A percentile compares a stretch with the other conserved stretches of the same genome.
These are phyloP conservation scores for Drosophila monieri DNA, from an alignment of 2,888 invertebrate genomes.

Conservation along the genomic window DNA sequence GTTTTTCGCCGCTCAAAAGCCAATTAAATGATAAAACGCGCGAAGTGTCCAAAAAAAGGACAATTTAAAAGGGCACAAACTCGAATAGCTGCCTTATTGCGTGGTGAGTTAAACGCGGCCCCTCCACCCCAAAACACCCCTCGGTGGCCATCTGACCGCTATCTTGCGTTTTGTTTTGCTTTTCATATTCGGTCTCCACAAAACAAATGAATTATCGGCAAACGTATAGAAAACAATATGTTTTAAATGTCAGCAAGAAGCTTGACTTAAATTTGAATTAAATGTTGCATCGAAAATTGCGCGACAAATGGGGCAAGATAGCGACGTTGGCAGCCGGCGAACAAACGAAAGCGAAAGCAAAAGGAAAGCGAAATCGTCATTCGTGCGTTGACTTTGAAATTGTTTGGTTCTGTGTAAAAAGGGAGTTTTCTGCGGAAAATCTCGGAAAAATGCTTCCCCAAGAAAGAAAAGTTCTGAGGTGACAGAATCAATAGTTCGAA, in stretches of 20 bases:
- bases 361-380: constrained; percentile 23
- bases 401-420: constrained; percentile 20
- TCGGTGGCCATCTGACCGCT: neutral
- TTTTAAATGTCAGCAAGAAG: neutral
- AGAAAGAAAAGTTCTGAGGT: constrained; percentile 64
- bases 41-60: neutral
- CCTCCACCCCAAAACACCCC: neutral
- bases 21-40: constrained; percentile 31
- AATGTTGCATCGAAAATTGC: constrained; percentile 11
- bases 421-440: constrained; percentile 6
- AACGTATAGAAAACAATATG: neutral
- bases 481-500: constrained; percentile 1
- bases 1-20: constrained; percentile 5
- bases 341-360: constrained; percentile 31
- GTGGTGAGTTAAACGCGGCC: constrained; percentile 18
- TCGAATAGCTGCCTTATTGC: constrained; percentile 2
- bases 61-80: constrained; percentile 9
- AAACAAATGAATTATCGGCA: constrained; percentile 15
- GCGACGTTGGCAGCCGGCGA: constrained; percentile 2
- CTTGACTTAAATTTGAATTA: neutral
- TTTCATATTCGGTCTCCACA: constrained; percentile 18
- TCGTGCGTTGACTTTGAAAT: constrained; percentile 46
- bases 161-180: constrained; percentile 33
- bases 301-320: constrained; percentile 19
- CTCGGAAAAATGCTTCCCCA: constrained; percentile 62